Percentiles rank a stretch among this genome's conserved stretches.
Conservation (phyloP, 2,888 invertebrate species). For the Listrodromus nycthemerus region DNA sequence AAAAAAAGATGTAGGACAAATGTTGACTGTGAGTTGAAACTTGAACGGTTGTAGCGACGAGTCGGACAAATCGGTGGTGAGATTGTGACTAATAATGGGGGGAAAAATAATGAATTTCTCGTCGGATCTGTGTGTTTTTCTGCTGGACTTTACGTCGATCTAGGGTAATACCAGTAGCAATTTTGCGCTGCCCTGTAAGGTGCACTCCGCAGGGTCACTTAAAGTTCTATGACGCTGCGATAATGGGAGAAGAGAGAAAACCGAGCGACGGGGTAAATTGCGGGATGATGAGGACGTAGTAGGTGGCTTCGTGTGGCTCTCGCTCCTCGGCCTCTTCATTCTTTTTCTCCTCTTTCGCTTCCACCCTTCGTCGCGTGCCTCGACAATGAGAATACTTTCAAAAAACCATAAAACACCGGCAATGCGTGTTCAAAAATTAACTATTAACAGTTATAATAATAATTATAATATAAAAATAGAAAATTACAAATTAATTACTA, state of each 20-base stretch:
- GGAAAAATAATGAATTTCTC: background rate
- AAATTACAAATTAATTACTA: background rate
- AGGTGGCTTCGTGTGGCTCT: slow-evolving; percentile 8
- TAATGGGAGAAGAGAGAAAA: slow-evolving; percentile 31
- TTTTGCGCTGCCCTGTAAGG: slow-evolving; percentile 37
- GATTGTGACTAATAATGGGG: background rate
- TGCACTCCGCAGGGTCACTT: background rate
- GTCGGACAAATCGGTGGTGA: background rate
- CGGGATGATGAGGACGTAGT: slow-evolving; percentile 53
- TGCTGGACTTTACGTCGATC: background rate
- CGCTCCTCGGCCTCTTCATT: slow-evolving; percentile 19
- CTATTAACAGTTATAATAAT: too few relatives aligned
- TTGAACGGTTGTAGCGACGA: too few relatives aligned
- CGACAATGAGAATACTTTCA: slow-evolving; percentile 26
- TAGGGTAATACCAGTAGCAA: slow-evolving; percentile 45
- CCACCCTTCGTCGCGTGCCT: slow-evolving; percentile 9
- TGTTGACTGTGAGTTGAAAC: too few relatives aligned
- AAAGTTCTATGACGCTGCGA: slow-evolving; percentile 45
- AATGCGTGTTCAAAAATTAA: background rate
- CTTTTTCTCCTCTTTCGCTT: slow-evolving; percentile 12
- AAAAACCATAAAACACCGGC: background rate
- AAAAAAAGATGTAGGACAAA: background rate
- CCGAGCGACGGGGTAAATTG: slow-evolving; percentile 50
- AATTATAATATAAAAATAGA: background rate
- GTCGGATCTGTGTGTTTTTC: background rate